phyloP scores from a whole-genome alignment of 2,888 invertebrate species.

The Rhamnusium bicolor region DNA sequence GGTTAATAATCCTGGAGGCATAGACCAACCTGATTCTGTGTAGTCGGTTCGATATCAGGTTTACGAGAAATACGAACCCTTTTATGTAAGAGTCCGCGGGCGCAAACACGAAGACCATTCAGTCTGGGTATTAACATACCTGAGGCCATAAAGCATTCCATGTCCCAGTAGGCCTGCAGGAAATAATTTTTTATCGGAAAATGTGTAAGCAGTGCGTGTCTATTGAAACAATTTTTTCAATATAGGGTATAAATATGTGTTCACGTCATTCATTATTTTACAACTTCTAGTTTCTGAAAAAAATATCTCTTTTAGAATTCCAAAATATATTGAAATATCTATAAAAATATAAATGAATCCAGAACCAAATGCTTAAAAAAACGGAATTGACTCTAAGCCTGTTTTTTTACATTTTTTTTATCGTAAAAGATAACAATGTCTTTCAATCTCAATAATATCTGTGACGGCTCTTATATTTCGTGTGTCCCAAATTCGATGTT shows the following conservation, averaged over 20 bases:
- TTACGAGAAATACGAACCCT: constrained; percentile 65
- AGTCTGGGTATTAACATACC: constrained; percentile 32
- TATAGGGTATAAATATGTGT: background rate
- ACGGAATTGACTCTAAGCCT: too few species aligned
- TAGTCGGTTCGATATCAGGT: constrained; percentile 58
- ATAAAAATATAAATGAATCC: too few species aligned
- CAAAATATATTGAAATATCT: too few species aligned
- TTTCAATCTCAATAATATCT: too few species aligned
- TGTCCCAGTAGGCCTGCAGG: constrained; percentile 1
- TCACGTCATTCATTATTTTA: too few species aligned
- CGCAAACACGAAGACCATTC: constrained; percentile 57
- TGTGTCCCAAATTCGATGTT: too few species aligned
- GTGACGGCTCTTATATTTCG: too few species aligned
- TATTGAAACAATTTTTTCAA: background rate
- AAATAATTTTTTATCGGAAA: background rate
- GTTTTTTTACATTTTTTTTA: too few species aligned
- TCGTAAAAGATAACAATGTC: too few species aligned
- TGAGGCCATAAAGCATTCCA: constrained; percentile 13
- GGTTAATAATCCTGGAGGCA: constrained; percentile 66
- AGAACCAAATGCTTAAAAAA: too few species aligned
- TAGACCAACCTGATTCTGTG: constrained; percentile 61
- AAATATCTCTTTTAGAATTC: too few species aligned
- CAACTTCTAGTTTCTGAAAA: too few species aligned
- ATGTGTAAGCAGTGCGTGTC: background rate
- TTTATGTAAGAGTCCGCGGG: constrained; percentile 61